Evolutionary conservation across 2,113 vertebrate genomes (phyloP).

Genomic region (Sturnira hondurensis): DNA sequence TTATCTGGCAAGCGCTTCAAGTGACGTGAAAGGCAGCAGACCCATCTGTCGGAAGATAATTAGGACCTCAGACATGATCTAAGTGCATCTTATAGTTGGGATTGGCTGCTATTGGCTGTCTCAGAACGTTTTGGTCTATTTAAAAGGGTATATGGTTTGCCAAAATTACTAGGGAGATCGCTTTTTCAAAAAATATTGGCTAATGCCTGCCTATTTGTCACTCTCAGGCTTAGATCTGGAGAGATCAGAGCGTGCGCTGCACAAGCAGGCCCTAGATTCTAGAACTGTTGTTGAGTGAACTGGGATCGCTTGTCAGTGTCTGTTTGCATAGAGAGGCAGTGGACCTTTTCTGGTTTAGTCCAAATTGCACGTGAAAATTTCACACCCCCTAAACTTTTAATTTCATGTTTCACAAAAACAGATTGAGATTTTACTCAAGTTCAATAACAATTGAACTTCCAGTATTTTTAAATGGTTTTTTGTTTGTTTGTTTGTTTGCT

Average conservation of each 20-base stretch:
- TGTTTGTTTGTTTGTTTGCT: no score
- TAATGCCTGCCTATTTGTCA: no score
- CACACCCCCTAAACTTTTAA: neutral
- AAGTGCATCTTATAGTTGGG: neutral
- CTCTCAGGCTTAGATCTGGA: neutral
- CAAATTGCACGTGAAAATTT: neutral
- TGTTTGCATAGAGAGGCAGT: neutral
- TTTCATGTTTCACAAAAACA: slow-evolving; percentile 21
- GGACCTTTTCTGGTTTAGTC: neutral
- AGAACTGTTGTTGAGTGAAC: neutral
- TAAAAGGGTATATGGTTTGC: neutral
- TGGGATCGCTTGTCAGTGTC: neutral
- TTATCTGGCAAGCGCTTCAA: neutral
- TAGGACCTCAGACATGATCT: neutral
- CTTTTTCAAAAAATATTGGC: neutral
- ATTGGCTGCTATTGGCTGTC: neutral
- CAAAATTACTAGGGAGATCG: neutral
- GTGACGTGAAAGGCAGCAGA: neutral
- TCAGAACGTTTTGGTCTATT: neutral
- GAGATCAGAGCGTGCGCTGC: neutral
- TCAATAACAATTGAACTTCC: neutral
- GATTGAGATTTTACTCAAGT: neutral
- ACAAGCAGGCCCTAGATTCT: neutral
- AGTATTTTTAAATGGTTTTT: neutral
- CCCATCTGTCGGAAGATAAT: slow-evolving; percentile 1